Conservation (phyloP, 2,113 vertebrate genomes). For the Alligator mississippiensis region DNA sequence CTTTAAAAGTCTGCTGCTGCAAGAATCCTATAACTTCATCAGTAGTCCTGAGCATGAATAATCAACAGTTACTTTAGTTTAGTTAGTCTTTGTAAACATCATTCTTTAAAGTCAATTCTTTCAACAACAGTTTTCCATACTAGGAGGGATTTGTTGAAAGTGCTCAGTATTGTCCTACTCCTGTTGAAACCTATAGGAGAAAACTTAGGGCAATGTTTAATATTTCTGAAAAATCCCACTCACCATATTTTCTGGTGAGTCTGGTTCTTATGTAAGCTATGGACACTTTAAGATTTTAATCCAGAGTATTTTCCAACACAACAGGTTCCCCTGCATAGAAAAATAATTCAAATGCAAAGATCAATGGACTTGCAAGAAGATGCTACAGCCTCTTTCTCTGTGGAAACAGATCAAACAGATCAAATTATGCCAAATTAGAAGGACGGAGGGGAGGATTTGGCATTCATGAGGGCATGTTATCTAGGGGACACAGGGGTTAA, state of each 20-base stretch:
- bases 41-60: fast-evolving
- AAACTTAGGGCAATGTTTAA: not conserved
- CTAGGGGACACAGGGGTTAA: too few relatives aligned
- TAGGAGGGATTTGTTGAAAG: not conserved
- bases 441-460: too few relatives aligned
- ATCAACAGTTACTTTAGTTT: not conserved
- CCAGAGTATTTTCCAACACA: not conserved
- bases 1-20: not conserved
- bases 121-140: not conserved
- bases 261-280: not conserved
- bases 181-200: not conserved
- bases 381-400: not conserved
- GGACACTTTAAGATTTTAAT: not conserved
- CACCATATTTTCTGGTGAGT: not conserved
- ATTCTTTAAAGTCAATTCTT: not conserved
- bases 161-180: not conserved
- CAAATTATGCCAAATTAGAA: too few relatives aligned
- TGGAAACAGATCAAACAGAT: too few relatives aligned
- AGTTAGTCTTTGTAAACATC: not conserved
- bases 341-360: not conserved
- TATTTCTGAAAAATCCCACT: not conserved
- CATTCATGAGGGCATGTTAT: too few relatives aligned
- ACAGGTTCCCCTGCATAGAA: not conserved
- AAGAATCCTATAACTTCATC: not conserved
- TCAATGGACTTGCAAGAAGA: not conserved